These are phyloP conservation scores for Gephyroberyx darwinii DNA, from an alignment of 2,797 vertebrate genomes.

Conservation along the genomic window DNA sequence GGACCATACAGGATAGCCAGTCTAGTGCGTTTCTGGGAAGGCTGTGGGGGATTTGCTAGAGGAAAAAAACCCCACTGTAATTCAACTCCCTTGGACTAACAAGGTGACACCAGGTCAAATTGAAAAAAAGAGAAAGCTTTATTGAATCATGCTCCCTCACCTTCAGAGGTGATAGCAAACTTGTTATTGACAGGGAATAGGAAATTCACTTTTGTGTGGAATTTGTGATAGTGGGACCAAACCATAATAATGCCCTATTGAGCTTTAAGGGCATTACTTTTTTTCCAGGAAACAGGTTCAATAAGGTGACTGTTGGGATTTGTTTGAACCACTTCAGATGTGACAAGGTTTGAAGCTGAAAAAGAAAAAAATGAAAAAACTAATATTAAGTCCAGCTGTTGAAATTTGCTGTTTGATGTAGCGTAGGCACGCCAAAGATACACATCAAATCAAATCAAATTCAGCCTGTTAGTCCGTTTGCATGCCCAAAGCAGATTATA, in stretches of 20 bases:
- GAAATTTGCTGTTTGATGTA: constrained; percentile 78
- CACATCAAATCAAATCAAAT: constrained; percentile 80
- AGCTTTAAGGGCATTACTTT: constrained; percentile 79
- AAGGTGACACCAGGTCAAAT: constrained; percentile 63
- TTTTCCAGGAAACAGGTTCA: constrained; percentile 81
- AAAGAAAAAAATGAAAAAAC: constrained; percentile 47
- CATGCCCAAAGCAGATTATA: constrained; percentile 77
- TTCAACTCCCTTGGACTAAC: constrained; percentile 62
- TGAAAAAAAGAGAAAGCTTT: constrained; percentile 57
- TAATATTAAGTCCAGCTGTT: constrained; percentile 83
- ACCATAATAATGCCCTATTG: constrained; percentile 82
- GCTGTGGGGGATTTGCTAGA: constrained; percentile 23
- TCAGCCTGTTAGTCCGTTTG: constrained; percentile 62
- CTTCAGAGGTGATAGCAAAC: constrained; percentile 65
- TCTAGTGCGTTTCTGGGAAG: constrained; percentile 23
- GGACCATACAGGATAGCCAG: constrained; percentile 12
- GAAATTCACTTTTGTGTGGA: constrained; percentile 85
- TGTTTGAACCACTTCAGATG: constrained; percentile 81
- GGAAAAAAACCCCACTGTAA: constrained; percentile 54
- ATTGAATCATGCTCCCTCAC: constrained; percentile 73
- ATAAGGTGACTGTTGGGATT: constrained; percentile 78
- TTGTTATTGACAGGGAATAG: constrained; percentile 78
- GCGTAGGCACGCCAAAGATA: constrained; percentile 75
- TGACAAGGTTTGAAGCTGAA: constrained; percentile 73
- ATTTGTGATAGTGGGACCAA: constrained; percentile 77